phyloP scores from a whole-genome alignment of 2,797 vertebrate species.

The Melanotaenia parkinsoni region DNA sequence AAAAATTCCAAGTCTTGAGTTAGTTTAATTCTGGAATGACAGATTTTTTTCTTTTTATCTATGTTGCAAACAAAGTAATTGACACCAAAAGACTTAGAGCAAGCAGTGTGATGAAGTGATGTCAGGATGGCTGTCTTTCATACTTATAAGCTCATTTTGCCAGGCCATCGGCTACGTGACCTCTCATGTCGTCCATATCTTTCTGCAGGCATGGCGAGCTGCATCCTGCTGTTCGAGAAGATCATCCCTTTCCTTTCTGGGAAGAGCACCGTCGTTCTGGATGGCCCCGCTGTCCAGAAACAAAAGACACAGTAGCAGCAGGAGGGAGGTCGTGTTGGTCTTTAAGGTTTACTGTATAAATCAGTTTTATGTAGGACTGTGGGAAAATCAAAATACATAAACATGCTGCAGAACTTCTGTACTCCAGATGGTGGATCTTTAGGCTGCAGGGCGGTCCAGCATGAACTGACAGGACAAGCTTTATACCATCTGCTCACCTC shows the following conservation, averaged over 20 bases:
- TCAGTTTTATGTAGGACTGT: background rate
- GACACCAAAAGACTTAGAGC: too few relatives aligned
- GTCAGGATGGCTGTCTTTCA: background rate
- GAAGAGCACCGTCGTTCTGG: slow-evolving; percentile 2
- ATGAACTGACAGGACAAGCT: too few relatives aligned
- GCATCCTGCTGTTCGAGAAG: slow-evolving; percentile 77
- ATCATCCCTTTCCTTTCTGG: slow-evolving; percentile 73
- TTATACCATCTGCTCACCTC: too few relatives aligned
- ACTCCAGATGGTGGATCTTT: too few relatives aligned
- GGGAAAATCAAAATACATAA: background rate
- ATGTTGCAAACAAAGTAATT: too few relatives aligned
- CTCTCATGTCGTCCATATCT: background rate
- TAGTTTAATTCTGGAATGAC: too few relatives aligned
- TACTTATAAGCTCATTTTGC: too few relatives aligned
- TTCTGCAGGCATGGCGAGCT: slow-evolving; percentile 70
- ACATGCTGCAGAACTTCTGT: background rate
- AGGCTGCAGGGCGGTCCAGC: too few relatives aligned
- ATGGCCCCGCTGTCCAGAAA: slow-evolving; percentile 34
- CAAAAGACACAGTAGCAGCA: slow-evolving; percentile 55
- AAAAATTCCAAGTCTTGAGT: too few relatives aligned
- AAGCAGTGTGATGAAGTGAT: background rate
- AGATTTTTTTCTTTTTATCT: too few relatives aligned
- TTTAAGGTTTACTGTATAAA: background rate
- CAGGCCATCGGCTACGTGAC: background rate
- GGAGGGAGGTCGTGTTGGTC: background rate